Evolutionary conservation across 1,140 invertebrate species (phyloP), one percentile per base, ranked within the genome.

Genomic region (Aphelinus certus): DNA sequence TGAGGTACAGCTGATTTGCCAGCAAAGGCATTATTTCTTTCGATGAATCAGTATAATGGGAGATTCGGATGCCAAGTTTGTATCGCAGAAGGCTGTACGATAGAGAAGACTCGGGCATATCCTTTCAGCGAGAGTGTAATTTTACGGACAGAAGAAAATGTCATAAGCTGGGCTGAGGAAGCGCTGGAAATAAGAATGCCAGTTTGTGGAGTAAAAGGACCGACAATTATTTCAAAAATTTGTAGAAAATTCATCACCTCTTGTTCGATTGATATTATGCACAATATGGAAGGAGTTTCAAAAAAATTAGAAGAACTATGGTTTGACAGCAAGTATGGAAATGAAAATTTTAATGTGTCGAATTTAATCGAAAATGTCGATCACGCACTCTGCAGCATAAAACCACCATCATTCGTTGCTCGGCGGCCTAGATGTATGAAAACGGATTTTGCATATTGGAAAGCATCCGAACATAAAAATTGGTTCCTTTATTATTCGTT

Each of bases 401-500:
- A 56, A 6, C 74, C 78, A 66, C 78, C 77, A 46, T 76, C 74
- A 0, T 76, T 61, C 56, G 3, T 79, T 3, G 73, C 78, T 49
- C 56, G 77, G 7, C 63, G 60, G 7, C 76, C 76, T n/a, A 58
- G 79, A 60, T 70, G 75, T 0, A 78, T 82, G 51, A 53, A 76
- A 76, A 69, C 76, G 7, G 77, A 82, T 57, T 56, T 77, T 7
- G 1, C n/a, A 0, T 76, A 75, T 61, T 78, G 67, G 67, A 78
- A 80, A 61, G 77, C 51, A 1, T 73, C 73, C 3, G 78, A 79
- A 48, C 65, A 57, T 6, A 79, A 79, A 76, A 48, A 26, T 57
- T 71, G 56, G 67, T 67, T 72, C 56, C 73, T 73, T 47, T 63
- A 73, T 45, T 76, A 64, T 55, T 79, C 72, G 26, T 5, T 78